Conservation (phyloP, 2,113 vertebrate species). For the Fregata magnificens region DNA sequence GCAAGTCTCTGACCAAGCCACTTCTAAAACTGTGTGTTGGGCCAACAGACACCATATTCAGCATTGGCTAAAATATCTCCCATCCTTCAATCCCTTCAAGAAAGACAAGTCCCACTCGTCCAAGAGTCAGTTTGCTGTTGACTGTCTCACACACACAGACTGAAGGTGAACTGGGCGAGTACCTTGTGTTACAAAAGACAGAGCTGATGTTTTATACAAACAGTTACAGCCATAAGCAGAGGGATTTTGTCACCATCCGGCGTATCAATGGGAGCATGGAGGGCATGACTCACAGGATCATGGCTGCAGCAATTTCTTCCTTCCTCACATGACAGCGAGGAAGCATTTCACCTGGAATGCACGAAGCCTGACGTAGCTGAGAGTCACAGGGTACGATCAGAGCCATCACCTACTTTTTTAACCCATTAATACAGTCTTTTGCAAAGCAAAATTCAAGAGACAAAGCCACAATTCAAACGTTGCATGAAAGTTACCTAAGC, state of each 20-base stretch:
- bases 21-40: not conserved
- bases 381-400: not conserved
- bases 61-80: not conserved
- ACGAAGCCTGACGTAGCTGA: rapidly evolving
- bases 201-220: not conserved
- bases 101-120: not conserved
- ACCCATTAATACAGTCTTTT: too few species aligned
- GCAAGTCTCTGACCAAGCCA: not conserved
- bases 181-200: not conserved
- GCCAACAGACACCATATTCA: too few species aligned
- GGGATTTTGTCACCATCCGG: not conserved
- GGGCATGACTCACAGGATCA: rapidly evolving
- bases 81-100: not conserved
- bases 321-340: not conserved
- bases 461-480: rapidly evolving
- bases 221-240: not conserved
- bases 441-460: not conserved
- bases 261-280: rapidly evolving
- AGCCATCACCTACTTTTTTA: too few species aligned
- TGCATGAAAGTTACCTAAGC: rapidly evolving
- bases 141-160: not conserved
- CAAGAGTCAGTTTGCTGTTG: not conserved
- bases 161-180: not conserved
- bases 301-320: not conserved
- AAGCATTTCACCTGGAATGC: not conserved